Percentiles rank a stretch among this genome's conserved stretches.
Evolutionary conservation across 1,140 invertebrate species (phyloP).

Genomic region (Asbolus verrucosus): DNA sequence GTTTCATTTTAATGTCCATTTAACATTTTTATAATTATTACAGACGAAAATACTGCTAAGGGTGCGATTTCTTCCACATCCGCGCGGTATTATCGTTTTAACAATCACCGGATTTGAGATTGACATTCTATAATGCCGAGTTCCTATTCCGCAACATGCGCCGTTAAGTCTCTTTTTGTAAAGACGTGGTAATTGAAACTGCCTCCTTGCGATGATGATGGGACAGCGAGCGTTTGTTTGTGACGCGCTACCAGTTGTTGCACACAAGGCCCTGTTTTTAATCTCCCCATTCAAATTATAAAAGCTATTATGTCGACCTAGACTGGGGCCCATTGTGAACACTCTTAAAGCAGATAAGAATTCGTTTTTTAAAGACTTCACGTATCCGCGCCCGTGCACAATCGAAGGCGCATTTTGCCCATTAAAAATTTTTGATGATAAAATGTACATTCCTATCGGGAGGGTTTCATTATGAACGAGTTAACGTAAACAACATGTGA

Average conservation of each 20-base stretch:
- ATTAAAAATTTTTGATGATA: too few species aligned
- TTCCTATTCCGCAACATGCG: conserved; percentile 58
- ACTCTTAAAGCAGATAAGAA: conserved; percentile 28
- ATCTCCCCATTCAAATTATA: conserved; percentile 60
- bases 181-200: conserved; percentile 60
- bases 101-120: conserved; percentile 58
- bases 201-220: conserved; percentile 34
- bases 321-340: conserved; percentile 25
- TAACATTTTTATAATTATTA: conserved; percentile 10
- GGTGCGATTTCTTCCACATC: too few species aligned
- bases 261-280: conserved; percentile 54
- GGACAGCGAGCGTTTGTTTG: conserved; percentile 43
- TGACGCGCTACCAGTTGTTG: conserved; percentile 50
- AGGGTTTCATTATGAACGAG: too few species aligned
- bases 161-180: conserved; percentile 59
- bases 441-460: too few species aligned
- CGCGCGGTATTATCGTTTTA: conserved; percentile 42
- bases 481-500: too few species aligned
- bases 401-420: neutral
- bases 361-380: conserved; percentile 3
- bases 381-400: neutral
- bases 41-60: neutral
- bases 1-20: too few species aligned
- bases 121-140: conserved; percentile 58
- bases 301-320: conserved; percentile 54